These are phyloP conservation scores for Operophtera brumata DNA, from an alignment of 2,888 invertebrate genomes.

Conservation along the genomic window DNA sequence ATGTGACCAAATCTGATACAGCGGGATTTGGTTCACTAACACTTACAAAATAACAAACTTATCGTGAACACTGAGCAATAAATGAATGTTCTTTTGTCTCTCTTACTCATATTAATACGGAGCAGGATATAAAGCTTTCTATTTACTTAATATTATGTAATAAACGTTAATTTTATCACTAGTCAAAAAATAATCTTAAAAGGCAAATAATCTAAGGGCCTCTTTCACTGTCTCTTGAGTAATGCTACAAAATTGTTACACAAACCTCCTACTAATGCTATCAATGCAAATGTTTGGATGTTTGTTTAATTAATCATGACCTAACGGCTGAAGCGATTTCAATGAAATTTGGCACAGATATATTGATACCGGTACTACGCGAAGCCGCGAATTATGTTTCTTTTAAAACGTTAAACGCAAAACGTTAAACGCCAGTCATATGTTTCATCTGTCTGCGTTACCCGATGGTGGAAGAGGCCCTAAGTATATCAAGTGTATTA, in stretches of 20 bases:
- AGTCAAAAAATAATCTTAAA: slow-evolving; percentile 72
- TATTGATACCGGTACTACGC: too few species aligned
- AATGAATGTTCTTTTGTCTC: slow-evolving; percentile 28
- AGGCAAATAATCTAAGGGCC: slow-evolving; percentile 42
- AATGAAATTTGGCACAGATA: too few species aligned
- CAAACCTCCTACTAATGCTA: not conserved
- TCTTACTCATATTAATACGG: slow-evolving; percentile 33
- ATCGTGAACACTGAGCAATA: slow-evolving; percentile 17
- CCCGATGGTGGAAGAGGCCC: not conserved
- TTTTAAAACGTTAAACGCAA: not conserved
- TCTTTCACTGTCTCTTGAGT: not conserved
- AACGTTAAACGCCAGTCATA: too few species aligned
- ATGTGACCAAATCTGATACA: too few species aligned
- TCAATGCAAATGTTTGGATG: not conserved
- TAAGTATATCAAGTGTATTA: slow-evolving; percentile 52
- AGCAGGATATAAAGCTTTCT: slow-evolving; percentile 50
- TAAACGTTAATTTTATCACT: slow-evolving; percentile 70
- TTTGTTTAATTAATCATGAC: too few species aligned
- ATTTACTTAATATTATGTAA: slow-evolving; percentile 57
- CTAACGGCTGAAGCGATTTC: too few species aligned
- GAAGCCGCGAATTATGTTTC: not conserved
- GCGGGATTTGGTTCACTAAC: too few species aligned
- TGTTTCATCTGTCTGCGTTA: not conserved
- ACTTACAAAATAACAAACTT: not conserved
- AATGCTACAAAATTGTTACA: too few species aligned